A percentile compares a stretch with the other conserved stretches of the same genome.
Evolutionary conservation across 2,113 vertebrate genomes (phyloP).

Genomic region (Pteruthius melanotis): DNA sequence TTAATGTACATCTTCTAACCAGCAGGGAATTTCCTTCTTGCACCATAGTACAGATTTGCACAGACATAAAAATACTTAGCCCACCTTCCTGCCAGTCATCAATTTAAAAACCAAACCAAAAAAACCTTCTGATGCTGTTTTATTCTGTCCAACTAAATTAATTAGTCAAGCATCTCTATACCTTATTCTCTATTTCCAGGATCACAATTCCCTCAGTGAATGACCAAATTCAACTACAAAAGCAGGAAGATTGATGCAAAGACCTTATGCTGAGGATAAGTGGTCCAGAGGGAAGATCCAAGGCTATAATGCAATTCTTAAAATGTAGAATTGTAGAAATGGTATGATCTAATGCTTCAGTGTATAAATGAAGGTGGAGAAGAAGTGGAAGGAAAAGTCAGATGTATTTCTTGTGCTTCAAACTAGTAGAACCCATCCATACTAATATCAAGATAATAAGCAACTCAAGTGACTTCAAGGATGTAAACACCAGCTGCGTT

Average conservation of each 20-base stretch:
- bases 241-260: background rate
- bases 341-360: background rate
- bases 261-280: background rate
- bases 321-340: background rate
- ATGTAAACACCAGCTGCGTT: background rate
- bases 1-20: background rate
- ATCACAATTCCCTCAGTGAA: background rate
- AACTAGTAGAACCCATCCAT: background rate
- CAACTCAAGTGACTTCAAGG: background rate
- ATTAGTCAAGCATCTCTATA: background rate
- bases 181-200: background rate
- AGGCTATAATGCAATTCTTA: background rate
- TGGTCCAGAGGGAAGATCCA: background rate
- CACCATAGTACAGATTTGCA: background rate
- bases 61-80: background rate
- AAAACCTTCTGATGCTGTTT: background rate
- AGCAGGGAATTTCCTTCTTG: background rate
- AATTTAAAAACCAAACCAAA: background rate
- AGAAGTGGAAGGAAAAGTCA: background rate
- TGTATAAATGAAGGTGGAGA: background rate
- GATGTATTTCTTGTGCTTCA: background rate
- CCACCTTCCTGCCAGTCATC: background rate
- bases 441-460: background rate
- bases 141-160: background rate
- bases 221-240: background rate